These are phyloP conservation scores for Stegana nigrithorax DNA, from an alignment of 2,888 invertebrate species.

Conservation along the genomic window DNA sequence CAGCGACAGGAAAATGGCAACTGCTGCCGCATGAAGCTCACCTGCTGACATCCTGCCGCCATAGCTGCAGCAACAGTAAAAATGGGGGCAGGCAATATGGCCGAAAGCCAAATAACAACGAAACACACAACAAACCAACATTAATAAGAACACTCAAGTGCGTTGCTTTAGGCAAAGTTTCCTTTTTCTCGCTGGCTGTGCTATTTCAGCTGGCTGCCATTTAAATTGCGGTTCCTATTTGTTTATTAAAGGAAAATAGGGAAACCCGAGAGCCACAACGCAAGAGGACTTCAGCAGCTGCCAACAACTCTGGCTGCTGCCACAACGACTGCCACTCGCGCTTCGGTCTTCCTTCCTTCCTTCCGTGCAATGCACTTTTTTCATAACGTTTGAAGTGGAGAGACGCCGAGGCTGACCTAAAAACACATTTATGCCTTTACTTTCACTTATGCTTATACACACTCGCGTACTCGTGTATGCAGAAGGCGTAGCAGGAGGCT, in stretches of 20 bases:
- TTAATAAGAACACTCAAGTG: no score
- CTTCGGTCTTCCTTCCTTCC: background rate
- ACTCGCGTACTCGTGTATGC: no score
- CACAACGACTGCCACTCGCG: background rate
- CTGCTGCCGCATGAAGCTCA: background rate
- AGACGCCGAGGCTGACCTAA: conserved; percentile 61
- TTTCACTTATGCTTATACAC: conserved; percentile 60
- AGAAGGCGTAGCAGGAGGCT: background rate
- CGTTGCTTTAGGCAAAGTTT: background rate
- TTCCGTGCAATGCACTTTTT: conserved; percentile 4
- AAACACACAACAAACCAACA: background rate
- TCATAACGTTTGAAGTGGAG: conserved; percentile 31
- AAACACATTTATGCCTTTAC: conserved; percentile 64
- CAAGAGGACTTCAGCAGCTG: no score
- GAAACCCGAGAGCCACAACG: no score
- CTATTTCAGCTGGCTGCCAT: background rate
- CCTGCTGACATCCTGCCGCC: conserved; percentile 7
- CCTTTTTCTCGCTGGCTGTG: background rate
- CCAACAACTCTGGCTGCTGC: background rate
- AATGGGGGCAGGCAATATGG: background rate
- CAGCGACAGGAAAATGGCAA: no score
- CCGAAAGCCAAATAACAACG: background rate
- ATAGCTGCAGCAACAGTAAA: background rate
- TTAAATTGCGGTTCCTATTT: conserved; percentile 10
- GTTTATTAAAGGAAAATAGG: conserved; percentile 9